A percentile compares a stretch with the other conserved stretches of the same genome.
phyloP scores from a whole-genome alignment of 2,888 invertebrate species.

The Embidobia sp. region DNA sequence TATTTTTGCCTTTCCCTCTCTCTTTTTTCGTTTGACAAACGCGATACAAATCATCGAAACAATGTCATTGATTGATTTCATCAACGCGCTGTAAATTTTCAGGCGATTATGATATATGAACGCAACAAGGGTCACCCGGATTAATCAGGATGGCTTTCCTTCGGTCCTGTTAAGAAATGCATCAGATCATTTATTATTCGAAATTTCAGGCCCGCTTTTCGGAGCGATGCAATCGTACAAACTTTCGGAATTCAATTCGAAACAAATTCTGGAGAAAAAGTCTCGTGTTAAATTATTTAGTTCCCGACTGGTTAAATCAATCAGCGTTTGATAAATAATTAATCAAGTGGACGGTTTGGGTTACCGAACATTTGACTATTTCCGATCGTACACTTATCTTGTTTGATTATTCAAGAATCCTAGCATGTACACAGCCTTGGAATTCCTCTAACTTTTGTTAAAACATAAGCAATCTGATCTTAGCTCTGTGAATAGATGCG shows the following conservation, averaged over 20 bases:
- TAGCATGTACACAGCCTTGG: conserved; percentile 12
- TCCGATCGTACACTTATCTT: conserved; percentile 4
- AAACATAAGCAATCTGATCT: conserved; percentile 6
- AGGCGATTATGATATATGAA: conserved; percentile 40
- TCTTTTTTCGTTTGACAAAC: too few relatives aligned
- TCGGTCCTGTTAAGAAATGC: conserved; percentile 36
- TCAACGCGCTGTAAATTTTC: conserved; percentile 2
- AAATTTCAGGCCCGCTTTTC: too few relatives aligned
- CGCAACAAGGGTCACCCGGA: conserved; percentile 24
- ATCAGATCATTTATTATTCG: conserved; percentile 44
- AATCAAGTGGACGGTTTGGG: conserved; percentile 9
- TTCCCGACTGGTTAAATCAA: too few relatives aligned
- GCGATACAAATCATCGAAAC: conserved; percentile 4
- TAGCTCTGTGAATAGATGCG: neutral
- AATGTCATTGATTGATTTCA: conserved; percentile 21
- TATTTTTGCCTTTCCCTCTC: too few relatives aligned
- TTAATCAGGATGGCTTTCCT: conserved; percentile 46
- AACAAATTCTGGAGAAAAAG: neutral
- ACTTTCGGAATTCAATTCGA: neutral
- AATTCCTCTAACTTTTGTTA: conserved; percentile 28
- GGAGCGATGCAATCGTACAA: too few relatives aligned
- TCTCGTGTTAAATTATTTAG: neutral
- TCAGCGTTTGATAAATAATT: conserved; percentile 31
- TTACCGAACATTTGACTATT: conserved; percentile 19
- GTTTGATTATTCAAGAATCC: conserved; percentile 43